These are phyloP conservation scores for Allophyes oxyacanthae DNA, from an alignment of 2,888 invertebrate genomes.

Conservation along the genomic window DNA sequence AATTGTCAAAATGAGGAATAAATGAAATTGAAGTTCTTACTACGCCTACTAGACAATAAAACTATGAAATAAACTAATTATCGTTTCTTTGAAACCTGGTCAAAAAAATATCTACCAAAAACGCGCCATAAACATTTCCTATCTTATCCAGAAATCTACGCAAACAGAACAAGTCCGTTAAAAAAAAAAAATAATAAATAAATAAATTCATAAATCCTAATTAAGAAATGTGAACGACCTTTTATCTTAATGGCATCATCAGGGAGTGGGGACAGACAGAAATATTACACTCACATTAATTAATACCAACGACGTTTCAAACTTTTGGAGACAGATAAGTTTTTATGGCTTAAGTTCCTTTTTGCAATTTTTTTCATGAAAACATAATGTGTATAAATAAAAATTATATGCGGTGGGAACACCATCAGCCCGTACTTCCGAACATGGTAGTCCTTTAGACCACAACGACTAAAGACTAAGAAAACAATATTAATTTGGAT, in stretches of 20 bases:
- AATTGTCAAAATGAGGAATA: too few species aligned
- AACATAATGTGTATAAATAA: too few species aligned
- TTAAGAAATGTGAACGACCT: constrained; percentile 49
- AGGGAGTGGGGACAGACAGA: constrained; percentile 23
- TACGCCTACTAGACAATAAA: too few species aligned
- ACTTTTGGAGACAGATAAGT: background rate
- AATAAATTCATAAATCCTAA: constrained; percentile 55
- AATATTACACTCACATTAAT: constrained; percentile 49
- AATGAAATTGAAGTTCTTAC: too few species aligned
- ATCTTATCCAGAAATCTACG: background rate
- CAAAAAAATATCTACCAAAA: background rate
- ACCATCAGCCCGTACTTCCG: too few species aligned
- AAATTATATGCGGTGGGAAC: too few species aligned
- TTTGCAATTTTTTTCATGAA: background rate
- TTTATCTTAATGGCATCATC: constrained; percentile 47
- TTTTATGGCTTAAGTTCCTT: background rate
- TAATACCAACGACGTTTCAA: constrained; percentile 18
- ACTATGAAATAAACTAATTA: too few species aligned
- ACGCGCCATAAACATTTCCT: background rate
- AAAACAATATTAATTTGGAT: too few species aligned
- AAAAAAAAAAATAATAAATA: too few species aligned
- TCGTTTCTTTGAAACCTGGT: too few species aligned
- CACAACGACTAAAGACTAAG: too few species aligned
- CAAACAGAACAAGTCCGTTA: constrained; percentile 18
- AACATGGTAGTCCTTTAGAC: too few species aligned